Conservation (phyloP, 2,888 invertebrate species). For the Panopea generosa region DNA sequence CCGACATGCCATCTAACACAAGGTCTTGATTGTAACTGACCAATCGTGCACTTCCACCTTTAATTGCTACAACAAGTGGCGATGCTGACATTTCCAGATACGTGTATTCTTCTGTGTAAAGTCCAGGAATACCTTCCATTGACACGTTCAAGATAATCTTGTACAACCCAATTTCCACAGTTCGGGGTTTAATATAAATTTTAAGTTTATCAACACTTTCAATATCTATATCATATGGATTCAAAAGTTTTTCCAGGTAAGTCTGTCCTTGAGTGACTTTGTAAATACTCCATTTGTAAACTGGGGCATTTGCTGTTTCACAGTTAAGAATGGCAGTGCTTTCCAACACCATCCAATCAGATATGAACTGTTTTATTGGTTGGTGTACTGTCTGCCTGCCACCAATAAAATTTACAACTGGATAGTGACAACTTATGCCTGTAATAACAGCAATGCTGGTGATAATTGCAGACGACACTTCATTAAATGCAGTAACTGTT, state of each 20-base stretch:
- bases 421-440: constrained; percentile 71
- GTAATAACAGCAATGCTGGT: constrained; percentile 61
- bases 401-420: constrained; percentile 68
- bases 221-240: constrained; percentile 42
- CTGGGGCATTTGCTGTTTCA: constrained; percentile 57
- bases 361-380: constrained; percentile 60
- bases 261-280: constrained; percentile 60
- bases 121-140: constrained; percentile 69
- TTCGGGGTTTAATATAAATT: constrained; percentile 64
- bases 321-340: constrained; percentile 72
- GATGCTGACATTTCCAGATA: constrained; percentile 64
- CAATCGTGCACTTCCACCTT: constrained; percentile 63
- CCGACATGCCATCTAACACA: constrained; percentile 58
- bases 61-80: constrained; percentile 59
- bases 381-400: constrained; percentile 67
- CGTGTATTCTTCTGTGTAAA: constrained; percentile 66
- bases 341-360: constrained; percentile 67
- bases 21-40: constrained; percentile 65
- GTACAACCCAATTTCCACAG: constrained; percentile 64
- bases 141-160: constrained; percentile 71
- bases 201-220: constrained; percentile 60
- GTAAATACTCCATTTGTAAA: constrained; percentile 66
- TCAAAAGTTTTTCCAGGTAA: constrained; percentile 63
- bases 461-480: constrained; percentile 61
- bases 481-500: constrained; percentile 58